Base-by-base conservation (phyloP, 2,888 invertebrate species). In the Argyra leucocephala region DNA sequence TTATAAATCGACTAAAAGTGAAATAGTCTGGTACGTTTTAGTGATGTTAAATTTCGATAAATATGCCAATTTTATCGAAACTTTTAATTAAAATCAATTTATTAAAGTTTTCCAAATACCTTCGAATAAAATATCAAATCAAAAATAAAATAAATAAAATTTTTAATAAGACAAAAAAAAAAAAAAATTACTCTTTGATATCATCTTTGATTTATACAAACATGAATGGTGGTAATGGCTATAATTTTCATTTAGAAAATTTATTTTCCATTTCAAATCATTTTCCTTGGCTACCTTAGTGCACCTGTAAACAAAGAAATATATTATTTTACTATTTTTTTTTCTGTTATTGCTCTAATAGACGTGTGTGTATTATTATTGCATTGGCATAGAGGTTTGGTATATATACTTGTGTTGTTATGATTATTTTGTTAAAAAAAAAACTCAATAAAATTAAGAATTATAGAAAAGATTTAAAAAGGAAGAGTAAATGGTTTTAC, bases 51-150 rank as follows among this genome's bases (percentile, higher is more conserved):
- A 15, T 48, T 48, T 48, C 48, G 48, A 48, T 48, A 48, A 48
- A 48, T 48, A 48, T 48, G 48, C 48, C 48, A 48, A 48, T 15
- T 48, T 48, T 48, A 48, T 48, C 48, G 48, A n/a, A 48, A 48
- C 48, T 48, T 48, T 48, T 48, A 48, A 48, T 48, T 48, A 48
- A 48, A 48, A 48, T 48, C 48, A 48, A 48, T 48, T 48, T 48
- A 48, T 48, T 48, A 48, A 48, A 48, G 48, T 48, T 48, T 48
- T 9, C 1, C 12, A n/a, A n/a, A n/a, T n/a, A n/a, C n/a, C n/a
- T n/a, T n/a, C 7, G 37, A 37, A 37, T 10, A 37, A 26, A 26
- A 26, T 6, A 26, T 26, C 7, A 26, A 4, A 26, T 10, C 5
- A 37, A 37, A 37, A 37, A 15, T 10, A 37, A 15, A 37, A 48